These are phyloP conservation scores for Meloidogyne exigua DNA, from an alignment of 1,140 invertebrate genomes.

Conservation along the genomic window DNA sequence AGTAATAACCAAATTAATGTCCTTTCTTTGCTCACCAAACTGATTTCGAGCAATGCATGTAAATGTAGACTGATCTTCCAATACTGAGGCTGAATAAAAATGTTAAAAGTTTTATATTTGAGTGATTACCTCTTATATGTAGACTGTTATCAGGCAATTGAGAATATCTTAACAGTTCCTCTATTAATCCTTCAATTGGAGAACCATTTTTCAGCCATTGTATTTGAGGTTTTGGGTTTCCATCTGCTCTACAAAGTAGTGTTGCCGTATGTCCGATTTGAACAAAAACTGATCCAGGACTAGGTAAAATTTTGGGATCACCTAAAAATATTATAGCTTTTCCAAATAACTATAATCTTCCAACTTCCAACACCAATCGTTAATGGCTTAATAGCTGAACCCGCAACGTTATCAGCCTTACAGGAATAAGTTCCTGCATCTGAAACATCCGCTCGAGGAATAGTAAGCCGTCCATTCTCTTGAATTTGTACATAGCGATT, in stretches of 20 bases:
- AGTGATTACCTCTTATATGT: slow-evolving; percentile 37
- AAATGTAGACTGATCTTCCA: slow-evolving; percentile 60
- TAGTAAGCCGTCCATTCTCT: slow-evolving; percentile 39
- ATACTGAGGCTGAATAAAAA: slow-evolving; percentile 43
- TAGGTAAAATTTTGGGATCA: slow-evolving; percentile 62
- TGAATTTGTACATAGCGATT: slow-evolving; percentile 35
- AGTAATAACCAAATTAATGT: slow-evolving; percentile 65
- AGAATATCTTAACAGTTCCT: slow-evolving; percentile 43
- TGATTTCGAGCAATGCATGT: slow-evolving; percentile 66
- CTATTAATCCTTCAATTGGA: slow-evolving; percentile 37
- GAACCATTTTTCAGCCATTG: slow-evolving; percentile 60
- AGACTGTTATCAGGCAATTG: slow-evolving; percentile 54
- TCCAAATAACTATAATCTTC: slow-evolving; percentile 19
- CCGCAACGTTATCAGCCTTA: slow-evolving; percentile 66
- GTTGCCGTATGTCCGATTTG: slow-evolving; percentile 65
- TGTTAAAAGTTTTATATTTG: background rate
- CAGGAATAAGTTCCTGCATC: slow-evolving; percentile 65
- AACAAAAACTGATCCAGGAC: slow-evolving; percentile 60
- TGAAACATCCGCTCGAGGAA: slow-evolving; percentile 49
- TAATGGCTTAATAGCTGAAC: slow-evolving; percentile 59
- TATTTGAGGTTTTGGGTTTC: slow-evolving; percentile 61
- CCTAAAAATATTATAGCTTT: slow-evolving; percentile 48
- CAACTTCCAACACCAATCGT: slow-evolving; percentile 66
- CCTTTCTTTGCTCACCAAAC: slow-evolving; percentile 64
- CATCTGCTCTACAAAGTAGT: slow-evolving; percentile 62